These are phyloP conservation scores for Lepidochitona cinerea DNA, from an alignment of 2,888 invertebrate species.

Conservation along the genomic window DNA sequence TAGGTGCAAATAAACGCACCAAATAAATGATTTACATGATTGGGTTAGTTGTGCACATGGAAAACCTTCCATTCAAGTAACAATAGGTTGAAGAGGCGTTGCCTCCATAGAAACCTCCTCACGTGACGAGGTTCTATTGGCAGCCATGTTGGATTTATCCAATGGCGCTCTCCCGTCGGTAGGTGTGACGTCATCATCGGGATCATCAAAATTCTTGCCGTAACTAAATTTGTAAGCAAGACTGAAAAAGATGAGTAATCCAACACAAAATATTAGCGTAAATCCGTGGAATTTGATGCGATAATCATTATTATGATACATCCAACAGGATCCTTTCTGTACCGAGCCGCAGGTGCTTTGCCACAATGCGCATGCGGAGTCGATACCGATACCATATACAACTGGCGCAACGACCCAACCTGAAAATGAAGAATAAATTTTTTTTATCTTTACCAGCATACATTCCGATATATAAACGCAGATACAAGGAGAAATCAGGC, in stretches of 20 bases:
- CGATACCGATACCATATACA: background rate
- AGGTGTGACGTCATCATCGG: background rate
- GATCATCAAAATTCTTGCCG: background rate
- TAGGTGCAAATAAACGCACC: too few species aligned
- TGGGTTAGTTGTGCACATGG: too few species aligned
- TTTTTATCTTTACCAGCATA: background rate
- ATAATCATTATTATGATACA: background rate
- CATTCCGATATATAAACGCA: too few species aligned
- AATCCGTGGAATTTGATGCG: background rate
- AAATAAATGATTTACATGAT: too few species aligned
- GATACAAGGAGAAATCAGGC: too few species aligned
- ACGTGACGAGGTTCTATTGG: too few species aligned
- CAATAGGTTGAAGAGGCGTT: too few species aligned
- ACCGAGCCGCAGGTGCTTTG: background rate
- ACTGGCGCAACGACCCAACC: background rate
- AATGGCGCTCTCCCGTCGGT: too few species aligned
- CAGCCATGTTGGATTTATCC: too few species aligned
- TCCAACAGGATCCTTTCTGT: background rate
- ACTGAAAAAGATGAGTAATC: background rate
- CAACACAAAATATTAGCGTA: background rate
- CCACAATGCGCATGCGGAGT: background rate
- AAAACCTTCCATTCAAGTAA: too few species aligned
- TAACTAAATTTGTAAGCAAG: background rate
- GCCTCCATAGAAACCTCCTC: too few species aligned
- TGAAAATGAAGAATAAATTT: background rate